phyloP scores from a whole-genome alignment of 2,888 invertebrate genomes.

The Drosophila prostipennis region DNA sequence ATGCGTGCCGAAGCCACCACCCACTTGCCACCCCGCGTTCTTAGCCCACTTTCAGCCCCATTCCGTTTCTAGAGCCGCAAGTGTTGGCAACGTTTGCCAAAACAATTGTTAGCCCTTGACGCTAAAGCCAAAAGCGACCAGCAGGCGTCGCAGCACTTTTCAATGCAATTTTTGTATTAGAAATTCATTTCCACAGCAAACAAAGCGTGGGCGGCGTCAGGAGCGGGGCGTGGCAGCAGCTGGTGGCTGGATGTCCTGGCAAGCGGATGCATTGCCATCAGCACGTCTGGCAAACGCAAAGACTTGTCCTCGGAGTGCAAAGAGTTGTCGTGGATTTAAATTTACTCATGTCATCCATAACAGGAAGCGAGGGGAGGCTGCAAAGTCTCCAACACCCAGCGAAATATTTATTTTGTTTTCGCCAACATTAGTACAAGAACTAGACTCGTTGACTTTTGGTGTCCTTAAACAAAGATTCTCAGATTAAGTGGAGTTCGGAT shows the following conservation, averaged over 20 bases:
- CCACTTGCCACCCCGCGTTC: neutral
- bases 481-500: neutral
- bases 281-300: slow-evolving; percentile 38
- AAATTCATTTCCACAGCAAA: slow-evolving; percentile 68
- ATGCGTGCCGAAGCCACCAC: slow-evolving; percentile 46
- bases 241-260: slow-evolving; percentile 30
- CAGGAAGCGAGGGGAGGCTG: slow-evolving; percentile 4
- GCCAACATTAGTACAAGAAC: neutral
- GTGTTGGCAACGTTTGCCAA: slow-evolving; percentile 64
- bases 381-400: neutral
- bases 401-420: neutral
- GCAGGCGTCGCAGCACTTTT: slow-evolving; percentile 52
- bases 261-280: slow-evolving; percentile 32
- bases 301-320: slow-evolving; percentile 32
- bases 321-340: slow-evolving; percentile 44
- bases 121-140: slow-evolving; percentile 43
- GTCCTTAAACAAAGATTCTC: neutral
- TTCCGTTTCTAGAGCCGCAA: slow-evolving; percentile 9
- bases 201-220: slow-evolving; percentile 9
- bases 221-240: slow-evolving; percentile 29
- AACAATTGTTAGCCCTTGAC: slow-evolving; percentile 65
- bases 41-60: neutral
- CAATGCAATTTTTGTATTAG: slow-evolving; percentile 73
- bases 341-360: slow-evolving; percentile 55
- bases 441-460: neutral